phyloP scores from a whole-genome alignment of 2,113 vertebrate species.

The Sitta europaea region DNA sequence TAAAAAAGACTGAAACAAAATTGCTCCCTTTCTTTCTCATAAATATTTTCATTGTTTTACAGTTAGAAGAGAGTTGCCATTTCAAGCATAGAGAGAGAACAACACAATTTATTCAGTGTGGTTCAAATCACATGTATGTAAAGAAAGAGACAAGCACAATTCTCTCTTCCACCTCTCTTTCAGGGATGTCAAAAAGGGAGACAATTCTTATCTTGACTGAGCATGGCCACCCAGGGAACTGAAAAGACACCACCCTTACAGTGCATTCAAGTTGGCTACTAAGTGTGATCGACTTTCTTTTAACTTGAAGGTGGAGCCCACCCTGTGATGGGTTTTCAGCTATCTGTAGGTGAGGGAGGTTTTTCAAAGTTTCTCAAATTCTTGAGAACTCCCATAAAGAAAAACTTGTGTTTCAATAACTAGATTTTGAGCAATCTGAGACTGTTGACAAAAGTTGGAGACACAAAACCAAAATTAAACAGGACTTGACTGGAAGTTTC shows the following conservation, averaged over 20 bases:
- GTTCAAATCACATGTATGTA: not conserved
- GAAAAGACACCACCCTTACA: not conserved
- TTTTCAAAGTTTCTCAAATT: not conserved
- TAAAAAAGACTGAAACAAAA: not conserved
- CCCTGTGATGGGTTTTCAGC: accelerated
- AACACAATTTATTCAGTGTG: not conserved
- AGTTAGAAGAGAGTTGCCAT: not conserved
- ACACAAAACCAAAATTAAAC: not conserved
- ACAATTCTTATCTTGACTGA: not conserved
- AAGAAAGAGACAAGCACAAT: not conserved
- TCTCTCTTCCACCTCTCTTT: not conserved
- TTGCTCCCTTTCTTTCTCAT: not conserved
- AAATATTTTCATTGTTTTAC: not conserved
- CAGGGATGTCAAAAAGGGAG: not conserved
- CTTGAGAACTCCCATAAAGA: not conserved
- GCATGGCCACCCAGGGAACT: not conserved
- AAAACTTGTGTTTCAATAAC: not conserved
- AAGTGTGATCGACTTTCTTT: not conserved
- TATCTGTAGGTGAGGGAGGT: not conserved
- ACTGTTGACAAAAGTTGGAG: not conserved
- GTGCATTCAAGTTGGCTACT: not conserved
- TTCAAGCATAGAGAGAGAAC: not conserved
- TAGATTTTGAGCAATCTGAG: not conserved
- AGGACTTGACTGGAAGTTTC: not conserved
- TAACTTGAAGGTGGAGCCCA: not conserved